phyloP scores from a whole-genome alignment of 2,888 invertebrate species.

The Metacarcinus magister region DNA sequence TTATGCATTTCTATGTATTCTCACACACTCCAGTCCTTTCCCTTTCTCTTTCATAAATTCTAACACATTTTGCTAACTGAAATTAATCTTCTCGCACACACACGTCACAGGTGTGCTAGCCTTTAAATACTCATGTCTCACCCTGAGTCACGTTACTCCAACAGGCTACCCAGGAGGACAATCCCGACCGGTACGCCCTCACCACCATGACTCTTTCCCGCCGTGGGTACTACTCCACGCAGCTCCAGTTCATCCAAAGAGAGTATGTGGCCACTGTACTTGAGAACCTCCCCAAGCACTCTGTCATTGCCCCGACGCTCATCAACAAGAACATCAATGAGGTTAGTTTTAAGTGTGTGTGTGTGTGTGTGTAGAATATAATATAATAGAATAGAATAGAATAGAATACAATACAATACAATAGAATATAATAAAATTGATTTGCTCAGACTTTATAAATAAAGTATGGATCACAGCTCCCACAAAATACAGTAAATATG shows the following conservation, averaged over 20 bases:
- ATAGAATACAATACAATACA: no score
- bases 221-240: constrained; percentile 86
- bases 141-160: not conserved
- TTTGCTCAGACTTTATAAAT: no score
- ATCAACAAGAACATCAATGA: constrained; percentile 88
- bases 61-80: no score
- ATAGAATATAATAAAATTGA: no score
- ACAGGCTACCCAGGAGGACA: constrained; percentile 87
- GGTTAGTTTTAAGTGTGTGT: constrained; percentile 83
- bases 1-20: no score
- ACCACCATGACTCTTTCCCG: constrained; percentile 91
- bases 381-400: no score
- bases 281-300: constrained; percentile 91
- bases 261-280: constrained; percentile 90
- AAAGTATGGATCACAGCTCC: no score
- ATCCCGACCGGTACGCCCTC: constrained; percentile 93
- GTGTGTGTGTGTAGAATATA: not conserved
- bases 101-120: not conserved
- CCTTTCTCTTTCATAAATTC: no score
- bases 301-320: constrained; percentile 89
- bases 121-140: not conserved
- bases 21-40: no score
- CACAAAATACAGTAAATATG: no score
- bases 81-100: not conserved
- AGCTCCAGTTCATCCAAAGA: constrained; percentile 89